A percentile compares a stretch with the other conserved stretches of the same genome.
Evolutionary conservation across 2,113 vertebrate genomes (phyloP).

Genomic region (Malaclemys terrapin): DNA sequence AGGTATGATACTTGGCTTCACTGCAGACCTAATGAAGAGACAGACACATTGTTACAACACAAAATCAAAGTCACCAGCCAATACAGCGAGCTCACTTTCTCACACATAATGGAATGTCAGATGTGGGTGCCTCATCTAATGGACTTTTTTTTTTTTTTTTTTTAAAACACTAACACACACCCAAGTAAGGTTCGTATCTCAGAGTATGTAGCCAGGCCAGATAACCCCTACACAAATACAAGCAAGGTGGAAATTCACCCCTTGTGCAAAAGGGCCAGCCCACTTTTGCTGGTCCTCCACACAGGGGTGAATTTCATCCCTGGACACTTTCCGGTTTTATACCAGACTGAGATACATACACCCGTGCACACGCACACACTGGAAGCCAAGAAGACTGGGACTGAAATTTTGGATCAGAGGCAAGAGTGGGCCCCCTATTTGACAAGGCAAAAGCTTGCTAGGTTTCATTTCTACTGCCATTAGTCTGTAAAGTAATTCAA

Average conservation of each 20-base stretch:
- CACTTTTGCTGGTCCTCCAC: not conserved
- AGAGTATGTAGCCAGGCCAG: not conserved
- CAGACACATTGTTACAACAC: rapidly evolving
- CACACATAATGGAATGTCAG: not conserved
- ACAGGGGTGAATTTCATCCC: not conserved
- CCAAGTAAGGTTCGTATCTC: not conserved
- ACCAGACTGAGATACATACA: not conserved
- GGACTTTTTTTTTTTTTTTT: not conserved
- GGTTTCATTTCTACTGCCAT: not conserved
- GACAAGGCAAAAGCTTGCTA: not conserved
- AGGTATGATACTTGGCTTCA: slow-evolving; percentile 78
- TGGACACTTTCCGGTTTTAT: not conserved
- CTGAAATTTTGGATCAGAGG: not conserved
- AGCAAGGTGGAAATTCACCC: not conserved
- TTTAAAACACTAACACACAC: too few species aligned
- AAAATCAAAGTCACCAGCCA: not conserved
- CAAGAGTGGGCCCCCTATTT: not conserved
- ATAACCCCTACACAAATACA: not conserved
- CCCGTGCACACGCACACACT: not conserved
- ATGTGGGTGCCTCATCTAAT: not conserved
- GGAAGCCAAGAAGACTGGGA: not conserved
- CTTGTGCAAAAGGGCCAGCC: not conserved
- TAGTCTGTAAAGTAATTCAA: not conserved
- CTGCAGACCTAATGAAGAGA: slow-evolving; percentile 46
- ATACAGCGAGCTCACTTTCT: not conserved